phyloP scores from a whole-genome alignment of 2,113 vertebrate species.

The Prolemur simus region DNA sequence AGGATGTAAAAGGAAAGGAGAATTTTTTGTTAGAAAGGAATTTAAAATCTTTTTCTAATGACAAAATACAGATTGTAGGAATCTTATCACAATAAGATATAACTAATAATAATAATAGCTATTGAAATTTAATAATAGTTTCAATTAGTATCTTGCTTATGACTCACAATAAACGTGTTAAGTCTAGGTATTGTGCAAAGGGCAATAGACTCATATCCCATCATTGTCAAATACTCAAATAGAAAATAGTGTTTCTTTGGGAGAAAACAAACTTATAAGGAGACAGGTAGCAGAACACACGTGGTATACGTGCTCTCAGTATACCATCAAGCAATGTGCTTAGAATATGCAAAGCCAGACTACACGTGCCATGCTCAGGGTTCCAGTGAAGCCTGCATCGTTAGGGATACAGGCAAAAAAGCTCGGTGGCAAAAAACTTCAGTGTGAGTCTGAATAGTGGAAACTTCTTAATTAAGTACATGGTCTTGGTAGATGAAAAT shows the following conservation, averaged over 20 bases:
- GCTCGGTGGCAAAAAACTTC: neutral
- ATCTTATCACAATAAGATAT: neutral
- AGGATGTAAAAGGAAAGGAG: neutral
- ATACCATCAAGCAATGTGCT: neutral
- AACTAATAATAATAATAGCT: neutral
- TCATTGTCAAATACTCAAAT: neutral
- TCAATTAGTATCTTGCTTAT: neutral
- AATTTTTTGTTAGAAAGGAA: neutral
- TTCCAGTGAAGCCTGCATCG: neutral
- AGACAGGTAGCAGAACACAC: neutral
- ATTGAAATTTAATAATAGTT: neutral
- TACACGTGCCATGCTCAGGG: fast-evolving
- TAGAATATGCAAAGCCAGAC: neutral
- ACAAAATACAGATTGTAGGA: neutral
- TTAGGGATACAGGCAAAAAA: neutral
- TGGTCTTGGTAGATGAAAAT: neutral
- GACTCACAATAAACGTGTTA: neutral
- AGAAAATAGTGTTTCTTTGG: neutral
- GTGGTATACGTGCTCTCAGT: neutral
- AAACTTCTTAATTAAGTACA: neutral
- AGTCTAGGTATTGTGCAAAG: neutral
- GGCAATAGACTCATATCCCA: neutral
- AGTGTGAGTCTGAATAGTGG: neutral
- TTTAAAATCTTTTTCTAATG: neutral
- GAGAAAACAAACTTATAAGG: neutral